Base-by-base conservation (phyloP, 30 jellyfish, hydroid and myxozoan genomes). In the Pseudorhiza aurosa region DNA sequence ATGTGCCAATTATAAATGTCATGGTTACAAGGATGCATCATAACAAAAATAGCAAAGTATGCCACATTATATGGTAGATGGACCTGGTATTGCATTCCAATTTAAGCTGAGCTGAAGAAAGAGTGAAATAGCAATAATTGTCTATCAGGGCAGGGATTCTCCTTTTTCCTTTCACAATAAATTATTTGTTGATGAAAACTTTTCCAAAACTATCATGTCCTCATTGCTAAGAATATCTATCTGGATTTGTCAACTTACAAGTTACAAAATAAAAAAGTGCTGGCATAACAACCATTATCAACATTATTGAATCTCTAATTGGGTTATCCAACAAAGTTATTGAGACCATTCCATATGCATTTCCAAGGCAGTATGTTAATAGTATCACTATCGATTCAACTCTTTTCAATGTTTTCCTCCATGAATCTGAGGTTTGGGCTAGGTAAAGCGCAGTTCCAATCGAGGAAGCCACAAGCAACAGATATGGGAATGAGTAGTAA, bases 281-380 rank as follows among this genome's bases (percentile, higher is more conserved):
- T 46, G 98, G 98, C 55, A 90, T 30, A 78, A 77, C 70, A 11
- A 85, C 74, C 72, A 90, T 50, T 17, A 90, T 28, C 59, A 90
- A 58, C 28, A 78, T 40, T 42, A 77, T 24, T 0, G 96, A 96
- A 53, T 90, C 96, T n/a, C 96, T 70, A 15, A 90, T 28, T 19
- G 95, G 96, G 8, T 68, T 39, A 45, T 80, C 56, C 40, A 83
- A 56, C 56, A 15, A 88, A 30, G 98, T 90, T 6, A 90, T 45
- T 21, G 98, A 83, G 26, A 90, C 51, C 27, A 90, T 77, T 35
- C 98, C 98, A 84, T 83, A 90, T 11, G 85, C 98, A 72, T 90
- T 91, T 35, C 96, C 98, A 10, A 90, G 37, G 46, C 95, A 37
- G 68, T 83, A 90, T 24, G 85, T 75, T 26, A 58, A 33, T 36